Evolutionary conservation across 2,113 vertebrate genomes (phyloP).

Genomic region (Amazona vittata): DNA sequence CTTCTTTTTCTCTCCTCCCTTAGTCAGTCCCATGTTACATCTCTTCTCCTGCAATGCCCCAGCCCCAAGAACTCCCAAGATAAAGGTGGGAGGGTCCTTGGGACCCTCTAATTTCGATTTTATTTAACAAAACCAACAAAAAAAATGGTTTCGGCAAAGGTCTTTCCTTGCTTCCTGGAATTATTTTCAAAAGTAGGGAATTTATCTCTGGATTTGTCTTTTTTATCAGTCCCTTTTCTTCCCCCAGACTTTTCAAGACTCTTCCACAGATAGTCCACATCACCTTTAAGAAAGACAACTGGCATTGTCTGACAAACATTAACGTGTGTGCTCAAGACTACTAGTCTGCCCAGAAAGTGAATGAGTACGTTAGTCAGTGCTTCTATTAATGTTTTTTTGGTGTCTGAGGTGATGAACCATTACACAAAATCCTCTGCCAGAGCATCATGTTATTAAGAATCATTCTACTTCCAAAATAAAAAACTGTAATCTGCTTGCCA

Average conservation of each 20-base stretch:
- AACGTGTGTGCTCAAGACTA: background rate
- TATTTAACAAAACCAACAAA: background rate
- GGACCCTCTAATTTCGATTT: background rate
- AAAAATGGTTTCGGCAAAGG: background rate
- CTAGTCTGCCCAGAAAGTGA: background rate
- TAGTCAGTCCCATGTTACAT: background rate
- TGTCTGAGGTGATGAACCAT: background rate
- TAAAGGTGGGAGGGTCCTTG: background rate
- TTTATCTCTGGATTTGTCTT: background rate
- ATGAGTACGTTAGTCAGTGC: background rate
- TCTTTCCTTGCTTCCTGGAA: background rate
- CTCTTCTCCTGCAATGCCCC: accelerated
- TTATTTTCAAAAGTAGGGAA: background rate
- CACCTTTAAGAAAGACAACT: background rate
- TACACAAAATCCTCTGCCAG: background rate
- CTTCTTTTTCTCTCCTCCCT: background rate
- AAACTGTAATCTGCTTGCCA: background rate
- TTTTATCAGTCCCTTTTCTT: background rate
- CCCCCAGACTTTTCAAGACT: background rate
- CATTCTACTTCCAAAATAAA: background rate
- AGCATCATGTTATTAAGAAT: background rate
- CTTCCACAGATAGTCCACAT: background rate
- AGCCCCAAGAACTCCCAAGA: background rate
- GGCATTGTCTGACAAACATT: background rate
- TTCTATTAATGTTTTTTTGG: background rate